phyloP scores from a whole-genome alignment of 2,888 invertebrate genomes.

The Platycnemis pennipes region DNA sequence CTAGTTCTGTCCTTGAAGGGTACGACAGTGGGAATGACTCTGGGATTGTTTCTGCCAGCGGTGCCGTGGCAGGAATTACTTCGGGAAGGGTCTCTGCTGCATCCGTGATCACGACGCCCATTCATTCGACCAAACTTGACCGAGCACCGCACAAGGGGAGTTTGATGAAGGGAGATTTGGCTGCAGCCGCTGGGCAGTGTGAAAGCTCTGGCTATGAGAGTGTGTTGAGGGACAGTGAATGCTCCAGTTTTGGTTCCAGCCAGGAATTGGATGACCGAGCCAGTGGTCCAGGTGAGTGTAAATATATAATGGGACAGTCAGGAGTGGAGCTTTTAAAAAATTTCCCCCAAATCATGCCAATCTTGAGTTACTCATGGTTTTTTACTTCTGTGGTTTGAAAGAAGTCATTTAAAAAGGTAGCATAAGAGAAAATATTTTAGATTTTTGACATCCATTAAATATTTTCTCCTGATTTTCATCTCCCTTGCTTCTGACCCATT shows the following conservation, averaged over 20 bases:
- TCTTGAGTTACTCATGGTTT: too few species aligned
- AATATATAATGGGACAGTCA: not conserved
- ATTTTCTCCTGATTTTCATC: too few species aligned
- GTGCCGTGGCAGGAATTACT: conserved; percentile 83
- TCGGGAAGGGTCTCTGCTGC: conserved; percentile 88
- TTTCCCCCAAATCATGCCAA: too few species aligned
- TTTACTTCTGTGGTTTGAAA: too few species aligned
- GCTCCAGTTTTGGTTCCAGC: conserved; percentile 90
- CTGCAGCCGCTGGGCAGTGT: conserved; percentile 87
- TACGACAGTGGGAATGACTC: conserved; percentile 93
- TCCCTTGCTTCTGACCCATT: too few species aligned
- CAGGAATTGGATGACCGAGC: conserved; percentile 77
- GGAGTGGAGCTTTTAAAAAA: not conserved
- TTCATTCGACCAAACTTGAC: conserved; percentile 48
- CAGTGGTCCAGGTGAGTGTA: conserved; percentile 63
- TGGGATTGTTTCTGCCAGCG: conserved; percentile 75
- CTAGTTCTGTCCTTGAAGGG: conserved; percentile 81
- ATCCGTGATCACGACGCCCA: conserved; percentile 14
- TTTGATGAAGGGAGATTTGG: conserved; percentile 75
- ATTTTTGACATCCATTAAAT: too few species aligned
- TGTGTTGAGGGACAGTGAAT: conserved; percentile 93
- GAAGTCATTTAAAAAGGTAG: too few species aligned
- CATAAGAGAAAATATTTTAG: too few species aligned
- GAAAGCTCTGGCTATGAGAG: conserved; percentile 95
- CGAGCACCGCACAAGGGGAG: conserved; percentile 63